phyloP scores from a whole-genome alignment of 2,113 vertebrate genomes.

The Eubucco bourcierii region DNA sequence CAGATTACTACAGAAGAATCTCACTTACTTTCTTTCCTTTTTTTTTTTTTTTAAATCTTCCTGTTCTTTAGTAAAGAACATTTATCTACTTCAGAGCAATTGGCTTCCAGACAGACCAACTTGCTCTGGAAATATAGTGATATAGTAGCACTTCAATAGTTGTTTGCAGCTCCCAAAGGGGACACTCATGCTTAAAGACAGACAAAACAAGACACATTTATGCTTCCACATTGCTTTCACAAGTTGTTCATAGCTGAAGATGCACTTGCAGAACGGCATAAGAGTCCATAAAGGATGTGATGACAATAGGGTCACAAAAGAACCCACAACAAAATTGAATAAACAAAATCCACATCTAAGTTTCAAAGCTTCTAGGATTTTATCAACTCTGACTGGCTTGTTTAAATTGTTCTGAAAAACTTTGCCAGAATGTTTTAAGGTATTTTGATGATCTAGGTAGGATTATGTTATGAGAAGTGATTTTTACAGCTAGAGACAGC shows the following conservation, averaged over 20 bases:
- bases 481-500: not conserved
- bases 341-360: not conserved
- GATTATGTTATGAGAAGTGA: not conserved
- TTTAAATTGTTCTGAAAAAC: not conserved
- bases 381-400: not conserved
- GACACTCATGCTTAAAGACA: not conserved
- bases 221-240: not conserved
- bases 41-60: not conserved
- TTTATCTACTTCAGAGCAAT: slow-evolving; percentile 11
- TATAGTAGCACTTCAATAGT: not conserved
- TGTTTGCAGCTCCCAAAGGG: not conserved
- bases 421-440: not conserved
- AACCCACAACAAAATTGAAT: not conserved
- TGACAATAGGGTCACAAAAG: not conserved
- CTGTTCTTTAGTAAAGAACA: not conserved
- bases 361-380: not conserved
- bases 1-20: not conserved
- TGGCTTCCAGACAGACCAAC: not conserved
- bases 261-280: not conserved
- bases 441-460: not conserved
- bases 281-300: slow-evolving; percentile 1
- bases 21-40: not conserved
- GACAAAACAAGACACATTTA: not conserved
- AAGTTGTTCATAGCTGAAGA: not conserved
- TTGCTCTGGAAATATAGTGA: not conserved